Conservation (phyloP, 2,113 vertebrate species). For the Callipepla californica region DNA sequence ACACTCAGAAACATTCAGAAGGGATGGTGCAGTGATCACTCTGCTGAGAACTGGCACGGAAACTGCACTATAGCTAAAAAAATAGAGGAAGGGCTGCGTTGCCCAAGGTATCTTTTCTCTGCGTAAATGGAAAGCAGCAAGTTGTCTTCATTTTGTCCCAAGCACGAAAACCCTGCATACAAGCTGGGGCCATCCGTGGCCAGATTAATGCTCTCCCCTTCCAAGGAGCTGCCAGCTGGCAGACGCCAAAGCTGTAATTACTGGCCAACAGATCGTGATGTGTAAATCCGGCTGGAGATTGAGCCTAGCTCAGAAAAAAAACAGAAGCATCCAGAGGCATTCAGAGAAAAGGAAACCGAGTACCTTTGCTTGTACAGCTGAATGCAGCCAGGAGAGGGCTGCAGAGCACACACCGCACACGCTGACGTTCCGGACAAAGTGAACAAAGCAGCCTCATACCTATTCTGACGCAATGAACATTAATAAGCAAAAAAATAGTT, state of each 20-base stretch:
- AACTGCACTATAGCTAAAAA: fast-evolving
- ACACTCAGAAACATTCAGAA: not conserved
- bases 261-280: not conserved
- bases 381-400: slow-evolving; percentile 53
- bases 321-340: fast-evolving
- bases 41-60: fast-evolving
- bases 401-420: not conserved
- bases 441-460: fast-evolving
- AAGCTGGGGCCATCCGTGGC: fast-evolving
- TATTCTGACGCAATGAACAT: not conserved
- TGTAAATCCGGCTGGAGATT: not conserved
- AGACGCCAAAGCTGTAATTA: not conserved
- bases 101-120: not conserved
- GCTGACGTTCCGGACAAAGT: not conserved
- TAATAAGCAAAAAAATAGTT: not conserved
- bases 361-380: fast-evolving
- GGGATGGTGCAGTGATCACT: not conserved
- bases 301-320: not conserved
- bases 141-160: not conserved
- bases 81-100: not conserved
- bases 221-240: not conserved
- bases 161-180: fast-evolving
- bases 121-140: not conserved
- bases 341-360: fast-evolving
- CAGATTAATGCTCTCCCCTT: not conserved